Evolutionary conservation across 2,797 vertebrate genomes (phyloP), one percentile per base, ranked within the genome.

Genomic region (Poeciliopsis gracilis): DNA sequence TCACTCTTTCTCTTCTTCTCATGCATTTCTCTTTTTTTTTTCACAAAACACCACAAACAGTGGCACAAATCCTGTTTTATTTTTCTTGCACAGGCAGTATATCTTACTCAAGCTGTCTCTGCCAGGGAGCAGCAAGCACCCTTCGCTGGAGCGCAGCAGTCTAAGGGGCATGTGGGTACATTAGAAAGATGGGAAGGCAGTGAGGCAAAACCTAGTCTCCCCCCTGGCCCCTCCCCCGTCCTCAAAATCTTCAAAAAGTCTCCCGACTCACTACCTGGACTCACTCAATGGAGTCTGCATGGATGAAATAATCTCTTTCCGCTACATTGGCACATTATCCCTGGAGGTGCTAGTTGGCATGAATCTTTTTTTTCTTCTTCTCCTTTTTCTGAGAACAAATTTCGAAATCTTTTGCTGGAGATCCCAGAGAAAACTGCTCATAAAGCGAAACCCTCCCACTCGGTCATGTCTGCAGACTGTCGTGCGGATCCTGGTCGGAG

Each of bases 81-180:
- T 90, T 88, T 88, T 89, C 77, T 61, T 80, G 74, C 85, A 47
- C 66, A 70, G 82, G 80, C 82, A 82, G 73, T 93, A 87, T 88
- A 91, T 93, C 90, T 91, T 83, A 84, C 85, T 51, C 78, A 90
- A 90, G 82, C 87, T 89, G 92, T 91, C 91, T 87, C 84, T 91
- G 82, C 77, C 77, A 28, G 84, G 78, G 82, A 89, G 84, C 76
- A 80, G 88, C 55, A 55, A 86, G 78, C 73, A 30, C 86, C 81
- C 87, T 81, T 87, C 88, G 75, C 81, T 77, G 73, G 87, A 87
- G 87, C 71, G 2, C 77, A 83, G 20, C 80, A 63, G 86, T 88
- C 89, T 77, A 81, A 23, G 82, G 87, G 89, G 88, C 79, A 78
- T 78, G 76, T 70, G 47, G 88, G 55, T 75, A 51, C 75, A 81